phyloP scores from a whole-genome alignment of 37 sponge, comb jelly and placozoan species.

The Sycon ciliatum region DNA sequence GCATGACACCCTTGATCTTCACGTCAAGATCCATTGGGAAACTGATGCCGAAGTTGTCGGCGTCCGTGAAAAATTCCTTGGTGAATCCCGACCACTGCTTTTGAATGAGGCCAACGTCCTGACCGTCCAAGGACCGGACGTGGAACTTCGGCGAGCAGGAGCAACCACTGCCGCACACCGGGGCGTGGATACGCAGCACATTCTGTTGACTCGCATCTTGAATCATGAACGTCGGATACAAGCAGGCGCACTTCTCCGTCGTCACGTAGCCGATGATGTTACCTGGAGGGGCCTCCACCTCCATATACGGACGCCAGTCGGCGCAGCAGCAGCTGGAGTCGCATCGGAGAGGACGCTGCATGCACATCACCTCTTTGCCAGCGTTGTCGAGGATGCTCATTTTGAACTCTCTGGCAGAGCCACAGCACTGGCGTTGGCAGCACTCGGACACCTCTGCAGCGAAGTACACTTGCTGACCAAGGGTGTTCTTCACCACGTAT shows the following conservation, averaged over 20 bases:
- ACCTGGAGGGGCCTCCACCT: conserved; percentile 88
- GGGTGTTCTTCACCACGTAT: conserved; percentile 72
- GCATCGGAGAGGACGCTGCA: conserved; percentile 68
- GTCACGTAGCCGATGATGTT: conserved; percentile 62
- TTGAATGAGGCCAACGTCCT: conserved; percentile 70
- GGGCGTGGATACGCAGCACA: too few species aligned
- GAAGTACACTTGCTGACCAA: conserved; percentile 93
- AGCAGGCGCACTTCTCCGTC: too few species aligned
- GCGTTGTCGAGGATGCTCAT: conserved; percentile 78
- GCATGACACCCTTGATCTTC: conserved; percentile 81
- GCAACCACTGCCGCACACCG: too few species aligned
- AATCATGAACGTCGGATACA: too few species aligned
- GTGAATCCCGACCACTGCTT: conserved; percentile 90
- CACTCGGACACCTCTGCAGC: conserved; percentile 66
- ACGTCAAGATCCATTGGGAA: conserved; percentile 88
- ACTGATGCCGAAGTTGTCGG: conserved; percentile 90
- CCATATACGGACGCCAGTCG: conserved; percentile 75
- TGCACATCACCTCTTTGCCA: conserved; percentile 70
- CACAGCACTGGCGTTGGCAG: conserved; percentile 68
- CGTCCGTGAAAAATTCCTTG: conserved; percentile 88
- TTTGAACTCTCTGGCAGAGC: conserved; percentile 58
- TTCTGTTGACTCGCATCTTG: too few species aligned
- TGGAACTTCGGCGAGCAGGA: too few species aligned
- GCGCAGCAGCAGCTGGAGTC: conserved; percentile 48
- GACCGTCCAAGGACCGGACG: too few species aligned